These are phyloP conservation scores for Tangara arthus DNA, from an alignment of 2,797 vertebrate genomes.

Conservation along the genomic window DNA sequence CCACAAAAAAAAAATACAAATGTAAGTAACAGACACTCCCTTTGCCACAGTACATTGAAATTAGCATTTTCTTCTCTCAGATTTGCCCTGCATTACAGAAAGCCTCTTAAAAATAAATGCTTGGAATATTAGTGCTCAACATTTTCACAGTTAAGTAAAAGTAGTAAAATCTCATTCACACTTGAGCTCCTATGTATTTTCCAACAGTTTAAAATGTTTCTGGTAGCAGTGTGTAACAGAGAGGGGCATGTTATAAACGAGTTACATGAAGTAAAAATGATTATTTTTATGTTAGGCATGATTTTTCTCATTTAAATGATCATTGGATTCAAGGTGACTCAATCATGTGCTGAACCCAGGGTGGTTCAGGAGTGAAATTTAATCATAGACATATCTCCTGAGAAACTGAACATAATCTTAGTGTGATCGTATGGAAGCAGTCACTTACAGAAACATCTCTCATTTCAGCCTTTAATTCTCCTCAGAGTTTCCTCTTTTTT, in stretches of 20 bases:
- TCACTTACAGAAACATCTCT: neutral
- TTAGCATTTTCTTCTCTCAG: neutral
- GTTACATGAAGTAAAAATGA: neutral
- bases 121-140: neutral
- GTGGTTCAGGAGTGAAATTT: constrained; percentile 16
- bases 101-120: neutral
- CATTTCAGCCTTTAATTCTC: neutral
- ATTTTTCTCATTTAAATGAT: constrained; percentile 42
- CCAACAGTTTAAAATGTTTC: neutral
- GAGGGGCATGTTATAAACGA: neutral
- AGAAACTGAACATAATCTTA: neutral
- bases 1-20: neutral
- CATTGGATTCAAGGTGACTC: neutral
- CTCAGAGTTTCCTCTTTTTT: neutral
- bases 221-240: neutral
- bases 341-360: neutral
- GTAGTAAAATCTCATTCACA: neutral
- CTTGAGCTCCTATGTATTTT: neutral
- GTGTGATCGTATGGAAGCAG: neutral
- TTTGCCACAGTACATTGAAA: neutral
- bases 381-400: neutral
- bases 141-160: neutral
- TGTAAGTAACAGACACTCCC: neutral
- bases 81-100: neutral
- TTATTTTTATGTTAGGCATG: neutral